Evolutionary conservation across 2,113 vertebrate genomes (phyloP), one percentile per base, ranked within the genome.

Genomic region (Trichechus manatus): DNA sequence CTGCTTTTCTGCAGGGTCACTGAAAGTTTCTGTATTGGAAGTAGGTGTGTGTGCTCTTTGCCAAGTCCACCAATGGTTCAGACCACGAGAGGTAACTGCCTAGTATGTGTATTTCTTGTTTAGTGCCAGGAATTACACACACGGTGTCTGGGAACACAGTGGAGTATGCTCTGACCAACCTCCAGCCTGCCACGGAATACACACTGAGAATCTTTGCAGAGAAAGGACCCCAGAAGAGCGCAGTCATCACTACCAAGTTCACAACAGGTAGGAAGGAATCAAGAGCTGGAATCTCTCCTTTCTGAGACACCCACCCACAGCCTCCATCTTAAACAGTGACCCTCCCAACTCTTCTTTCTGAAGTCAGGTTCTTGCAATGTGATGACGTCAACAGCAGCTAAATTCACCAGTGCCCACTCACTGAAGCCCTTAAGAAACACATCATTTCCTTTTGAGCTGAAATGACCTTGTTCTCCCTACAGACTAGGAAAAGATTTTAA

Each of bases 141-240:
- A 98, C 98, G 0, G 99, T 99, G 10, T 99, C 99, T 0, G 99
- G 99, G 50, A 99, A 99, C 97, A 99, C 98, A 0, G 99, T 99
- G 96, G 99, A 99, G 97, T 99, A 99, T 0, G 99, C 99, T 50
- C 99, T 99, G 98, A 97, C 95, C 89, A 98, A 98, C 1, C 99
- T 99, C n/a, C 98, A 93, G 3, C 99, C 99, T 0, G 99, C 99
- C 14, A 99, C 99, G 0, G 98, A 99, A 83, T 99, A 99, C 94
- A 99, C 98, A 0, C 99, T 99, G 95, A 99, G 98, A 87, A 94
- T 99, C 19, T 99, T 99, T 0, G 99, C 99, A 0, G 98, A 99
- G 96, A 99, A 99, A 95, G 99, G 99, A 29, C 9, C 98, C 0
- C 99, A 99, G 98, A 99, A 99, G 98, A 99, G 99, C 5, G 97